Conservation (phyloP, 2,888 invertebrate species). For the Digitonthophagus gazella region DNA sequence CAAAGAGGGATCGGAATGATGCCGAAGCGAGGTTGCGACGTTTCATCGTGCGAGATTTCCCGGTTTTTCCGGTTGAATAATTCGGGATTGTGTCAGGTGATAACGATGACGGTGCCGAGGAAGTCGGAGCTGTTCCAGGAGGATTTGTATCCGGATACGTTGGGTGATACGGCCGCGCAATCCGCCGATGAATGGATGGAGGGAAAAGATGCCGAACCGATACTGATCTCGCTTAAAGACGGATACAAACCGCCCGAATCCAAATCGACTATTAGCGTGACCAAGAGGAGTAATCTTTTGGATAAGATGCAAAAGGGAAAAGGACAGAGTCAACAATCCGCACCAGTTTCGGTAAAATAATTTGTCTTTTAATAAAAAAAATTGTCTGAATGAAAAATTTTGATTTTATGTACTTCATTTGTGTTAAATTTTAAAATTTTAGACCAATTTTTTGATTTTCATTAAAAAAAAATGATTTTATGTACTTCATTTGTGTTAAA, state of each 20-base stretch:
- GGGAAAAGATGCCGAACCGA: slow-evolving; percentile 87
- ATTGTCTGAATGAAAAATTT: slow-evolving; percentile 23
- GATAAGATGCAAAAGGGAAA: slow-evolving; percentile 62
- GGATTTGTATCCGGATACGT: slow-evolving; percentile 93
- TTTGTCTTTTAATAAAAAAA: no score
- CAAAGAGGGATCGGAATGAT: slow-evolving; percentile 96
- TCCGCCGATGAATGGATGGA: slow-evolving; percentile 91
- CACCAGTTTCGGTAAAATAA: slow-evolving; percentile 50
- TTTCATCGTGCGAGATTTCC: slow-evolving; percentile 89
- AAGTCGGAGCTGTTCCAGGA: slow-evolving; percentile 97
- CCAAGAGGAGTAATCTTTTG: slow-evolving; percentile 76
- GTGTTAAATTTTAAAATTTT: no score
- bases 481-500: not conserved
- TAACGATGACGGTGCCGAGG: slow-evolving; percentile 93
- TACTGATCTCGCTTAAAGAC: slow-evolving; percentile 89
- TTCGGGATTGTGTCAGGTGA: slow-evolving; percentile 85
- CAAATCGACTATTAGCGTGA: slow-evolving; percentile 68
- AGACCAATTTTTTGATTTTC: no score
- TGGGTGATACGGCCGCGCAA: slow-evolving; percentile 84
- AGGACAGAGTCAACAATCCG: slow-evolving; percentile 37
- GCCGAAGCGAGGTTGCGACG: slow-evolving; percentile 97
- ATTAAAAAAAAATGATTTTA: not conserved
- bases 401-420: not conserved
- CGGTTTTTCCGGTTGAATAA: slow-evolving; percentile 95
- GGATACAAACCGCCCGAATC: slow-evolving; percentile 68